Evolutionary conservation across 2,888 invertebrate genomes (phyloP), one percentile per base, ranked within the genome.

Genomic region (Perizoma flavofasciatum): DNA sequence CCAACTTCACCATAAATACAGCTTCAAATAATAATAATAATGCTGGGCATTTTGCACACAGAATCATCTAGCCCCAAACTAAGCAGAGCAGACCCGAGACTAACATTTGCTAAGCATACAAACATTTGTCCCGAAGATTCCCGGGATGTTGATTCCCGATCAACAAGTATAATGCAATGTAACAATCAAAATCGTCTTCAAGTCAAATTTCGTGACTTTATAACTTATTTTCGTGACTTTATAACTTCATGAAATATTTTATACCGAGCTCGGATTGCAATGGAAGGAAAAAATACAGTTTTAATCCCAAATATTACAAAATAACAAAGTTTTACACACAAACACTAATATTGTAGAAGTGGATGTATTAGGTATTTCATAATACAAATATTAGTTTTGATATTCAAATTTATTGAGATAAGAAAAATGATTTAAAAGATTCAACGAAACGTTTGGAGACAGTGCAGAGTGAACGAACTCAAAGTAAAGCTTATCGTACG

Each of bases 401-500:
- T 37, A 47, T 43, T 45, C 6, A 50, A 47, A 60, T 45, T 59
- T 22, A 33, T 34, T 4, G 47, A 53, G 77, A 77, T 77, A 77
- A 69, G 51, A 55, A 55, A 67, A 61, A 70, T 54, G 56, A 67
- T 75, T 70, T 63, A 67, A 63, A 49, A 63, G 53, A 72, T 68
- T 60, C 46, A 57, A 51, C 49, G 39, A 61, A 51, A 55, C 68
- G 61, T 68, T 66, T 68, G 68, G 67, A 63, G 52, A 61, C 70
- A 63, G 50, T 34, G 53, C 59, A 57, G 69, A 73, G 86, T 86
- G 80, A 86, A 82, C 75, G 83, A 87, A 82, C 86, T 74, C 59
- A 68, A 73, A 77, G 72, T 66, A 59, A 61, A 48, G 72, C 75
- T 86, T 86, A 88, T 87, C 86, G 83, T 81, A 47, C 81, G 69